Evolutionary conservation across 2,113 vertebrate genomes (phyloP), one percentile per base, ranked within the genome.

Genomic region (Bettongia penicillata): DNA sequence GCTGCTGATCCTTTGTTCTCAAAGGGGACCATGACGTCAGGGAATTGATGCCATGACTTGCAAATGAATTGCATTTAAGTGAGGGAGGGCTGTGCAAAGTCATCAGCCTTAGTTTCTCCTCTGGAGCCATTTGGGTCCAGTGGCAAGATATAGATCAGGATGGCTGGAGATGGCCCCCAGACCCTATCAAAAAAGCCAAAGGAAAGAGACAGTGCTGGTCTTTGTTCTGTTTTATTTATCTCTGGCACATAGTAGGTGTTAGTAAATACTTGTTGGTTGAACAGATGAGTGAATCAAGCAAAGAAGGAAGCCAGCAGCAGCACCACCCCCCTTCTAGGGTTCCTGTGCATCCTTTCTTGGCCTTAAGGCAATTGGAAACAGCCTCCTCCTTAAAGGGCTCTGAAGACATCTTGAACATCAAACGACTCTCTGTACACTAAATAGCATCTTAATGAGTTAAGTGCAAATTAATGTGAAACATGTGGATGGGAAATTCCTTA

Each of bases 381-480:
- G 50, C 2, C 61, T 90, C 55, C 19, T 68, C 94, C 51, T 92
- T 9, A 84, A 93, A 96, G 68, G 89, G 43, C 53, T 93, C 93
- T 89, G 47, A 84, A 48, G 84, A 43, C 57, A 10, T 91, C 84
- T 16, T 50, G 51, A 53, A 57, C 61, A 77, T 52, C 77, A 91
- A 24, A 43, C 61, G 43, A 9, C 77, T 93, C 26, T 90, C 93
- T 19, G 91, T 89, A 9, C 9, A 52, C 31, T 92, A 91, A 91
- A 53, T 89, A 94, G 48, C 51, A 47, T 49, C 92, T 93, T 89
- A 47, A 50, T 61, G 25, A 92, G n/a, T 91, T 53, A 91, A 90
- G 91, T 57, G 51, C 37, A 53, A 31, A 2, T 84, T 57, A 53
- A 90, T 90, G 50, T 91, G 50, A 96, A 90, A 53, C 28, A 53